Evolutionary conservation across 2,113 vertebrate species (phyloP), one percentile per base, ranked within the genome.

Genomic region (Psittacula cyanocephala): DNA sequence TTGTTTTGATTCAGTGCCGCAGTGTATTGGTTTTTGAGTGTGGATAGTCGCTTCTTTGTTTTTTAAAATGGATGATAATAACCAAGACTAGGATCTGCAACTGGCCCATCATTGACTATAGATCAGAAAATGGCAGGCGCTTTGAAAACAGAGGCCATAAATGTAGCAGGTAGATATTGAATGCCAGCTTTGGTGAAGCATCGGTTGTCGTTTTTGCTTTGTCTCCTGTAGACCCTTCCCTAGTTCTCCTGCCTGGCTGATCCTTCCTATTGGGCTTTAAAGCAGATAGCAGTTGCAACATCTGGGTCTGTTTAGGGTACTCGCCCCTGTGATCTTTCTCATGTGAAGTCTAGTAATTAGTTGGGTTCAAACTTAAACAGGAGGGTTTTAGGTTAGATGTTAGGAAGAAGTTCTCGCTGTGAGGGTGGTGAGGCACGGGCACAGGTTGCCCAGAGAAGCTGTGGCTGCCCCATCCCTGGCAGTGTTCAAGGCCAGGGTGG

Each of bases 131-230:
- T 17, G 39, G 17, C 57, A 85, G 27, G 52, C 67, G 44, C 41
- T 88, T 89, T 72, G 64, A 55, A 88, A 75, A 76, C 7, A 50
- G 50, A 18, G 23, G 4, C 53, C n/a, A 59, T 60, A 85, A 74
- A 29, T 0, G 0, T 41, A 49, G 15, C 1, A 3, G 9, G 52
- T 78, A 2, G 6, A 6, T 69, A 44, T 13, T 55, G 50, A 64
- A n/a, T 60, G 29, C 27, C 8, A 46, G 10, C 69, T 70, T 76
- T 33, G 20, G 55, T 35, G 55, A 62, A 39, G 10, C 35, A 55
- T 11, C 2, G 1, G 25, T 46, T 87, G 9, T 25, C 0, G 1
- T 11, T 81, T 78, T 77, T 86, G 23, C 23, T 64, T 25, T 63
- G 6, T 79, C 29, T 83, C 25, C 33, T 68, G 5, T 44, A 70